Evolutionary conservation across 2,797 vertebrate genomes (phyloP), one percentile per base, ranked within the genome.

Genomic region (Melopsittacus undulatus): DNA sequence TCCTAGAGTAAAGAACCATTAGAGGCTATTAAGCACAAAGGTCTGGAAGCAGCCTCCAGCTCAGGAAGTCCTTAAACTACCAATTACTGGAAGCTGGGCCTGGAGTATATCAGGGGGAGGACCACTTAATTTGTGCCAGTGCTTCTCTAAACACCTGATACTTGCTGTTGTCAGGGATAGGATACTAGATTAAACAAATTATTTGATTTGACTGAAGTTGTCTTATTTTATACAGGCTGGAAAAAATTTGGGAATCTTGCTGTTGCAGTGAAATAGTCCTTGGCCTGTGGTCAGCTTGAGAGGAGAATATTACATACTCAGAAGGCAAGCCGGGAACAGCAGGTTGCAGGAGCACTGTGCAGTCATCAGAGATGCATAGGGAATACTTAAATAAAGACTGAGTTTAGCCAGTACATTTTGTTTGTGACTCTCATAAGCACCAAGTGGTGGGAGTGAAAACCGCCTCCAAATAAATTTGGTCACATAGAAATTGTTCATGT

Each of bases 1-100:
- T 97, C 95, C 90, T 95, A 69, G 94, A 94, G 88, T 92, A 92
- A 95, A 92, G 49, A 92, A 17, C 67, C 86, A 87, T 95, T 94
- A 79, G n/a, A 79, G 63, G n/a, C 90, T 89, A 93, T 95, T 96
- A 93, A 89, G 74, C 56, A 40, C 64, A 84, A 84, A 93, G 51
- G 34, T 94, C 93, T 97, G 94, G 81, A 93, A 90, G 74, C 48
- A 84, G 67, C 43, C 67, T 94, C 22, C 64, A 93, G 83, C 74
- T 84, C 94, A 94, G 93, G 90, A 95, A 95, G 95, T 92, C 63
- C 90, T 94, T 82, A 87, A 75, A 83, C 49, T 82, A 51, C 92
- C 92, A 54, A 92, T 95, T 94, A 92, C 93, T 96, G 94, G 86
- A 95, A 95, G 67, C 59, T 82, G 67, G 73, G 43, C 26, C 92